These are phyloP conservation scores for Picus viridis DNA, from an alignment of 2,797 vertebrate species.

Conservation along the genomic window DNA sequence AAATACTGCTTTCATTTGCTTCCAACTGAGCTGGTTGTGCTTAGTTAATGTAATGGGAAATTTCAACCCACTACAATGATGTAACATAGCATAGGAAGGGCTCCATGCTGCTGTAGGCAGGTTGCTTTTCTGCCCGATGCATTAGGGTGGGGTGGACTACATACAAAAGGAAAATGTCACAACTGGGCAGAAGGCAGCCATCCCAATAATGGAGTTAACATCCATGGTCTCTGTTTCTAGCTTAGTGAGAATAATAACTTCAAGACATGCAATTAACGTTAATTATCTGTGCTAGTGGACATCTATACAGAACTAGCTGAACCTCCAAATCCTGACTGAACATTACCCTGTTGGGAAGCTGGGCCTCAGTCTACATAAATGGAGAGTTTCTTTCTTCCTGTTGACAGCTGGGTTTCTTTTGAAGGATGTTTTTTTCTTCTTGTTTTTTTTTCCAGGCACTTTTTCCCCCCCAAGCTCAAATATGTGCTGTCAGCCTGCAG, in stretches of 20 bases:
- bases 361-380: not conserved
- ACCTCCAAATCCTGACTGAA: not conserved
- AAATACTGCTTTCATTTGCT: too few species aligned
- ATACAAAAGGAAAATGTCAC: not conserved
- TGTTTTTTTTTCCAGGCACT: slow-evolving; percentile 7
- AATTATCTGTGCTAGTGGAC: not conserved
- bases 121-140: not conserved
- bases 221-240: not conserved
- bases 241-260: not conserved
- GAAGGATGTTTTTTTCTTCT: not conserved
- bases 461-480: not conserved
- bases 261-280: not conserved
- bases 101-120: not conserved
- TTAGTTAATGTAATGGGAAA: too few species aligned
- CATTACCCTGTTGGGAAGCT: not conserved
- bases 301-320: not conserved
- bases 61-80: accelerated
- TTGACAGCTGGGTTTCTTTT: not conserved
- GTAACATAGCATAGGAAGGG: not conserved
- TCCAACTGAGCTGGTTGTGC: too few species aligned
- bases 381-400: not conserved
- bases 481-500: not conserved
- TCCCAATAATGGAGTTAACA: not conserved
- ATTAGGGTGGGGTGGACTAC: not conserved
- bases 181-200: not conserved